Percentiles rank a stretch among this genome's conserved stretches.
phyloP scores from a whole-genome alignment of 2,888 invertebrate species.

The Tipula helvola region DNA sequence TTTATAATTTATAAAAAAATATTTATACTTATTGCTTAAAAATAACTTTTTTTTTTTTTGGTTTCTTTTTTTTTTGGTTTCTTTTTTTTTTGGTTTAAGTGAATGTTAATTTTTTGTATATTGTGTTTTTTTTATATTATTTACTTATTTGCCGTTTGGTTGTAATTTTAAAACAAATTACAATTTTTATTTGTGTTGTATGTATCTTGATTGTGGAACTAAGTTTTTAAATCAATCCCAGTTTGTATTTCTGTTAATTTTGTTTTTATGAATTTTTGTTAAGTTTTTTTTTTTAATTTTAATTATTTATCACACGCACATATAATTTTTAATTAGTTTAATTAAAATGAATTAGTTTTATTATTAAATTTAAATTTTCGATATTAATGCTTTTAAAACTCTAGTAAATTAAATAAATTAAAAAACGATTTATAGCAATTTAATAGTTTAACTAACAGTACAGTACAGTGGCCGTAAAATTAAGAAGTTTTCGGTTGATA shows the following conservation, averaged over 20 bases:
- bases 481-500: not conserved
- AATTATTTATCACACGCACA: conserved; percentile 4
- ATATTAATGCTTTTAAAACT: not conserved
- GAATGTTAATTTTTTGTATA: not conserved
- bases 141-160: not conserved
- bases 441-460: not conserved
- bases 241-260: not conserved
- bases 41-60: not conserved
- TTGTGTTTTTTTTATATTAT: not conserved
- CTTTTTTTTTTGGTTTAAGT: not conserved
- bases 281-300: not conserved
- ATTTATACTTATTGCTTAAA: not conserved
- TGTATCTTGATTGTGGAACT: not conserved
- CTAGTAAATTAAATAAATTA: not conserved
- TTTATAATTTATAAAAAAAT: not conserved
- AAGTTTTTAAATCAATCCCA: not conserved
- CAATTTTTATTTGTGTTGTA: not conserved
- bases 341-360: not conserved
- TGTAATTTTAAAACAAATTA: conserved; percentile 4
- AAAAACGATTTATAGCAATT: not conserved
- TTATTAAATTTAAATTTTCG: not conserved
- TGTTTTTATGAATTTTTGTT: not conserved
- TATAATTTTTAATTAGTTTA: not conserved
- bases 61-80: too few relatives aligned
- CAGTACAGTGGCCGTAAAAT: not conserved